These are phyloP conservation scores for Melospiza georgiana DNA, from an alignment of 2,113 vertebrate species.

Conservation along the genomic window DNA sequence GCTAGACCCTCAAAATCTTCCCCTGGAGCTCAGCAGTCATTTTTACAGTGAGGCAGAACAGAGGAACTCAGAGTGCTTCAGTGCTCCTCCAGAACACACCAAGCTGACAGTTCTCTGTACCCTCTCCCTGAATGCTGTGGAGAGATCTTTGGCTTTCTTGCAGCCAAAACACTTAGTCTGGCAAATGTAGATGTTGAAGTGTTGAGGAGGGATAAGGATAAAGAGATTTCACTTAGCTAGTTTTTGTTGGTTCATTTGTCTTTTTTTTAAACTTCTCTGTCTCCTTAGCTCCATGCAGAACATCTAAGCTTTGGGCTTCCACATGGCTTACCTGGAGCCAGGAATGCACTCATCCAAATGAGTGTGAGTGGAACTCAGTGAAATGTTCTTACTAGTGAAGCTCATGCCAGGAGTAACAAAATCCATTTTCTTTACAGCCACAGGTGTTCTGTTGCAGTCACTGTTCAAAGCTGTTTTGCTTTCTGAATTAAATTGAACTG, in stretches of 20 bases:
- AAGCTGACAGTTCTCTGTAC: neutral
- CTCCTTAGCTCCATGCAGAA: neutral
- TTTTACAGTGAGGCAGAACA: neutral
- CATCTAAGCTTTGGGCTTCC: neutral
- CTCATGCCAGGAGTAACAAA: neutral
- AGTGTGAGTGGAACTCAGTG: neutral
- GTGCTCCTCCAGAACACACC: accelerated
- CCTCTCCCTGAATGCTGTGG: neutral
- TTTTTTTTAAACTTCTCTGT: neutral
- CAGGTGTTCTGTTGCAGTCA: neutral
- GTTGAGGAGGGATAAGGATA: neutral
- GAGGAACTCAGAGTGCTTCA: neutral
- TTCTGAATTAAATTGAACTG: neutral
- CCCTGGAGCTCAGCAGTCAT: neutral
- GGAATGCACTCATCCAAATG: neutral
- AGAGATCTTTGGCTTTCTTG: neutral
- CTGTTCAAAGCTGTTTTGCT: neutral
- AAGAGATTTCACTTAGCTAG: neutral
- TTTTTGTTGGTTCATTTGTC: neutral
- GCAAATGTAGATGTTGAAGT: neutral
- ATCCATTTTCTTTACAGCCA: neutral
- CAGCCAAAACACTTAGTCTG: neutral
- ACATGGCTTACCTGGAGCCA: neutral
- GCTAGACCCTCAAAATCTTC: neutral
- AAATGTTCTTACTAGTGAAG: neutral